Evolutionary conservation across 2,113 vertebrate genomes (phyloP), one percentile per base, ranked within the genome.

Genomic region (Pteruthius melanotis): DNA sequence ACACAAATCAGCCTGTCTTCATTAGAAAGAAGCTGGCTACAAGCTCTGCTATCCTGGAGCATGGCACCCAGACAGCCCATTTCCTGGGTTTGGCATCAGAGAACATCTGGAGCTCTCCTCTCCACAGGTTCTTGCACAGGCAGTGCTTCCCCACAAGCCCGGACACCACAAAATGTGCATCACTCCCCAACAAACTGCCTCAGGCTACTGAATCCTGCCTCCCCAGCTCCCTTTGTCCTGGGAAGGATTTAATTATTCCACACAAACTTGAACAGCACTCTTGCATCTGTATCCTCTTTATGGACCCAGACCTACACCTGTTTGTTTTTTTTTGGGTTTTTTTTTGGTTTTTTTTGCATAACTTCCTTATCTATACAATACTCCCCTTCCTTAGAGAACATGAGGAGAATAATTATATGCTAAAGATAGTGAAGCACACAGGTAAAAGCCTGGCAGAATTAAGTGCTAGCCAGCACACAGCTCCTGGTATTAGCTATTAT

Each of bases 361-460:
- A n/a, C 70, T 95, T 88, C 52, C 79, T 93, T 83, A 78, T 77
- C 85, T 74, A 13, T 88, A 30, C 56, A 93, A 92, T 33, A 74
- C 13, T 52, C 18, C 4, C 17, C 28, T 91, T 90, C 66, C 64
- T 77, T 56, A 63, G 47, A 88, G 52, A 54, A 59, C 31, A 83
- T 9, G 20, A 35, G 20, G 39, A 92, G 33, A 93, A 88, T 90
- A 95, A 95, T 92, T 86, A 63, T 30, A 71, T 47, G 64, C 60
- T 88, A 45, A 90, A 91, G 94, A 86, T 24, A 94, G 63, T 20
- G 80, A 93, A 85, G 86, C 60, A 77, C 45, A 50, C 47, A 90
- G 90, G 90, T 93, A 95, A 88, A 83, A 95, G 69, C 31, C 83
- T 72, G 87, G 40, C 56, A 93, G 92, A 85, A 83, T 68, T 74